Evolutionary conservation across 2,888 invertebrate genomes (phyloP), one percentile per base, ranked within the genome.

Genomic region (Sarcophaga rosellei): DNA sequence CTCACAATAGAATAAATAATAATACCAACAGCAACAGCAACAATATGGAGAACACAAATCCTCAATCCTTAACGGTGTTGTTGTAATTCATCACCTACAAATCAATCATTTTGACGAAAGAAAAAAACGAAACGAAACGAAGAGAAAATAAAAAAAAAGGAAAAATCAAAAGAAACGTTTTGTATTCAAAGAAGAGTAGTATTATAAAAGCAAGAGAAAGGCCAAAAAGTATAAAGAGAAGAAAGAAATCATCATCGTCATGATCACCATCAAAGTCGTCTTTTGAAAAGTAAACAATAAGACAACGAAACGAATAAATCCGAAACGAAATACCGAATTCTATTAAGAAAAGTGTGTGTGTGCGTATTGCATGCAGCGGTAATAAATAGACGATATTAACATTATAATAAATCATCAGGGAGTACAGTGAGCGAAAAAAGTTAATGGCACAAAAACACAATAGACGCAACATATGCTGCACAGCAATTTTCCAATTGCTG

Each of bases 41-140:
- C 68, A 21, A 11, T 4, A 11, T 59, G 59, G 47, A 53, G 1
- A 53, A 15, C 12, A 53, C 15, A 17, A 53, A 53, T 66, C 57
- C 15, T 44, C 23, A 70, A 86, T 84, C 80, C 81, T 84, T 84
- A 63, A 68, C 65, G 81, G 84, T 85, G 80, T 91, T 91, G 91
- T 91, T 91, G 91, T 91, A 91, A 91, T 92, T 92, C 91, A 91
- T 91, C 91, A 91, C 92, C 91, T 91, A 90, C 91, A 91, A 91
- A 91, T 91, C 91, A 91, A 91, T 92, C 92, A 92, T 92, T 92
- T 91, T 92, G 92, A 92, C 91, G 92, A 92, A 91, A 35, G 65
- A 23, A 65, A 59, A 89, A 86, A 90, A 88, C 88, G 17, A 86
- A 77, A 23, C 47, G 73, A 80, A 79, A 70, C n/a, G 53, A 20